Evolutionary conservation across 2,797 vertebrate species (phyloP), one percentile per base, ranked within the genome.

Genomic region (Cirrhinus molitorella): DNA sequence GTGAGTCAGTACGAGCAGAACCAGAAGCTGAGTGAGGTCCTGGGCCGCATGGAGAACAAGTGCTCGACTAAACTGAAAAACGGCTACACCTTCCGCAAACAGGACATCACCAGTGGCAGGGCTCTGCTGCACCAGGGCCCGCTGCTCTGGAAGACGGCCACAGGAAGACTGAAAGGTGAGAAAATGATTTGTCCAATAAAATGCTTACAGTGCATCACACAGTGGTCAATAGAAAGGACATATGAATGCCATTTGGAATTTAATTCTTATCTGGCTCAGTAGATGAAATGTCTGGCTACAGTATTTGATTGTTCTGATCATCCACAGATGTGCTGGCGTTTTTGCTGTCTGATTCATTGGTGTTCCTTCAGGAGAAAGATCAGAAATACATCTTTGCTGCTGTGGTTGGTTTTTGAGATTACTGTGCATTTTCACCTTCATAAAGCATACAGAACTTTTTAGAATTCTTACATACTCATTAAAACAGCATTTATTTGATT

Each of bases 311-410:
- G 61, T 63, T 85, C 3, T 88, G 88, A 88, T 53, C 87, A 43
- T 89, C 91, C 73, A 21, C 91, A 99, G 98, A 99, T 80, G 95
- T 95, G 55, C 91, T 98, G 92, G 98, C 97, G 0, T 93, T 99
- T 0, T 96, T 99, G 87, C 94, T 99, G 84, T 96, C 93, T 51
- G 98, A 99, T 85, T 87, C 95, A 1, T 94, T 99, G 84, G 93
- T 99, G 70, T 96, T 99, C 90, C 94, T 99, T 72, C 98, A 99
- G 92, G 98, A 99, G 88, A 99, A 99, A 91, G 98, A 99, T 90
- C 98, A 99, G 93, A 99, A 98, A 88, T 99, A 96, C 79, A 89
- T 97, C 13, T 99, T 99, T 90, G 98, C 97, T 80, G 91, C 97
- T 67, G 97, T 99, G 93, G 98, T 99, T 94, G 31, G 82, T 83